phyloP scores from a whole-genome alignment of 92 coral and sea anemone species.

The Diadumene lineata region DNA sequence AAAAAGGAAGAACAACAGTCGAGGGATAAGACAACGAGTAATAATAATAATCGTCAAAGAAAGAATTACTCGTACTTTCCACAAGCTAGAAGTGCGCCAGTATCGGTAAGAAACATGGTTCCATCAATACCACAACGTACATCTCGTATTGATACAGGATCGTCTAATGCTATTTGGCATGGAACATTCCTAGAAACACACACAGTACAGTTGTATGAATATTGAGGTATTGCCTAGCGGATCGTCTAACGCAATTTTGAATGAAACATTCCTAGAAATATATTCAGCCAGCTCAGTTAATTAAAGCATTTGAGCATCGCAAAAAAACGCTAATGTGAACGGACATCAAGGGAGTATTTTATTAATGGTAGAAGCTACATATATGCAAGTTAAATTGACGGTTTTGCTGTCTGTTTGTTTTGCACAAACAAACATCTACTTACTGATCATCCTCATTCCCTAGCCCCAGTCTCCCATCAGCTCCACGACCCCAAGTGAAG shows the following conservation, averaged over 20 bases:
- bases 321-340: too few relatives aligned
- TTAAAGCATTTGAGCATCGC: too few relatives aligned
- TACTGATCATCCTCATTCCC: constrained; percentile 91
- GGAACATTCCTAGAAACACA: constrained; percentile 63
- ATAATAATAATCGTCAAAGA: background rate
- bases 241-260: too few relatives aligned
- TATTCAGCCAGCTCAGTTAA: too few relatives aligned
- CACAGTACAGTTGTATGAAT: background rate
- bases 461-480: constrained; percentile 95
- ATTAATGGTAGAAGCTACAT: too few relatives aligned
- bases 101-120: constrained; percentile 96
- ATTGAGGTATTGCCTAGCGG: background rate
- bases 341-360: too few relatives aligned
- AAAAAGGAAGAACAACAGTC: background rate
- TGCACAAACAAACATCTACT: constrained; percentile 39
- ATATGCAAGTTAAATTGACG: too few relatives aligned
- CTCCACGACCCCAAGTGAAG: constrained; percentile 97
- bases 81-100: constrained; percentile 93
- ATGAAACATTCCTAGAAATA: too few relatives aligned
- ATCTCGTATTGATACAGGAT: constrained; percentile 75
- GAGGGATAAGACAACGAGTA: background rate
- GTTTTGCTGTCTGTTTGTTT: too few relatives aligned
- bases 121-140: constrained; percentile 93
- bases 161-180: constrained; percentile 70
- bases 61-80: constrained; percentile 63